Base-by-base conservation (phyloP, 2,797 vertebrate species). In the Knipowitschia caucasica region DNA sequence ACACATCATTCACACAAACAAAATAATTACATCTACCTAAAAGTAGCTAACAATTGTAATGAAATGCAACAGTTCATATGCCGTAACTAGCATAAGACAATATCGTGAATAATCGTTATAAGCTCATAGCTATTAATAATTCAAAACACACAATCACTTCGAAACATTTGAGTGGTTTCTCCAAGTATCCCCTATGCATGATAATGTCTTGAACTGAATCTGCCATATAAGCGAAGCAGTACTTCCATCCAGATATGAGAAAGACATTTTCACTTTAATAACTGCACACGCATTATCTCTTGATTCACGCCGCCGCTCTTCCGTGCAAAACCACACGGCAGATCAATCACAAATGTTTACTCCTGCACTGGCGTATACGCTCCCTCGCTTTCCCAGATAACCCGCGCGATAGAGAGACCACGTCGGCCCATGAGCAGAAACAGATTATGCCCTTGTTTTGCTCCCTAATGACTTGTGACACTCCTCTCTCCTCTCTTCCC, bases 381-480 rank as follows among this genome's bases (percentile, higher is more conserved):
- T 18, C 43, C 26, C 9, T 29, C 15, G 25, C 26, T 29, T 12
- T 46, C 18, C 1, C 24, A 18, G 44, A 46, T 46, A 30, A 46
- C 25, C 25, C 26, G 15, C 26, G 15, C 7, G 42, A 27, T 44
- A 27, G 42, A 44, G 20, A n/a, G 20, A 30, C 44, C 44, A 5
- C 44, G 11, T 25, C 9, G 9, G 26, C 15, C 26, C 44, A 10
- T 29, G 18, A 46, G 44, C 44, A 46, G 26, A 46, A 46, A 46
- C 44, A 29, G 15, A 46, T 46, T 46, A 46, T 46, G 26, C 26
- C 26, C 44, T 46, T 46, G 25, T 76, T 78, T 73, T 80, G 77
- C 79, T 77, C 77, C 63, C 74, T 88, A 84, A 86, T 80, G 83
- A 82, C 78, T 87, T 60, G 69, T 84, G 80, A 84, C 83, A 79